Base-by-base conservation (phyloP, 2,797 vertebrate genomes). In the Clarias laeviceps region DNA sequence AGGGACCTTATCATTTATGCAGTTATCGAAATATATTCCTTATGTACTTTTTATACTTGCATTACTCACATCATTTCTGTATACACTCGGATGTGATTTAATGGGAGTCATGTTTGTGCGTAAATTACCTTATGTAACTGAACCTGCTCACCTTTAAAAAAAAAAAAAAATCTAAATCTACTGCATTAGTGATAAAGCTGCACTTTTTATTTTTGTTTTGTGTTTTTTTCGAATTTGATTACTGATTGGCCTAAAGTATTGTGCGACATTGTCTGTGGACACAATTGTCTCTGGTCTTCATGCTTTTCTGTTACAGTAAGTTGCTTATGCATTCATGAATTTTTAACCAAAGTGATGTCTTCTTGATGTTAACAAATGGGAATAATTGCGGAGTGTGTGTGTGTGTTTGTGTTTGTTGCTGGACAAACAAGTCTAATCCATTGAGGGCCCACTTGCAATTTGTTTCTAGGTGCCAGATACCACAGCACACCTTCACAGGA, bases 61-160 rank as follows among this genome's bases (percentile, higher is more conserved):
- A 64, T 27, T 45, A 14, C 37, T 64, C 45, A 32, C 18, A 80
- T 65, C 29, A 66, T 80, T n/a, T 54, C 61, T 50, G 40, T 65
- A 45, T 80, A 11, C 5, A 65, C 40, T 24, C 40, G 14, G 79
- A 8, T 22, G 32, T 27, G 61, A 65, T 66, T 80, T 50, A 80
- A 80, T 65, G 76, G 12, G 22, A 40, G 34, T 12, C 17, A 0
- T 20, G 59, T 50, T 64, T 64, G 6, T 62, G 8, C 18, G 9
- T 80, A 45, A 50, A 65, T 80, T 45, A 80, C 61, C 18, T 66
- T 54, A 80, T 54, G 40, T 66, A 80, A 80, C 78, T 29, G 62
- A 45, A 65, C 61, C 78, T 5, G 24, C 24, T 80, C 24, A 65
- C 15, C 78, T 45, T 20, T 29, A 40, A 40, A 79, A 6, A 79